phyloP scores from a whole-genome alignment of 2,797 vertebrate genomes.

The Podarcis siculus region DNA sequence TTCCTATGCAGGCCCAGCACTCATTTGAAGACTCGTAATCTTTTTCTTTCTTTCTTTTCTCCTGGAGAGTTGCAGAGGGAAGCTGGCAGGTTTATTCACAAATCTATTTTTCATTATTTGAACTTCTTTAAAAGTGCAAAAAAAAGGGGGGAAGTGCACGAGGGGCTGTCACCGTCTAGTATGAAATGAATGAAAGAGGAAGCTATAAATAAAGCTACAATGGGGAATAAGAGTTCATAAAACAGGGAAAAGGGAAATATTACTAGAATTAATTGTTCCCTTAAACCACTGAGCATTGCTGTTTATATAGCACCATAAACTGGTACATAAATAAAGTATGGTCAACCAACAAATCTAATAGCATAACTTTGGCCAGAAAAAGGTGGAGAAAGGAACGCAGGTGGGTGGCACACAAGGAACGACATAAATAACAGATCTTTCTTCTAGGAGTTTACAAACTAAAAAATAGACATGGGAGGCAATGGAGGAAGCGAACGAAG shows the following conservation, averaged over 20 bases:
- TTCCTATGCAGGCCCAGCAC: not conserved
- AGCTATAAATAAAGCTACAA: not conserved
- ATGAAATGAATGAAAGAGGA: not conserved
- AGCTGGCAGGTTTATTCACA: slow-evolving; percentile 21
- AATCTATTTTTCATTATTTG: slow-evolving; percentile 19
- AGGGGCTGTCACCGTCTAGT: not conserved
- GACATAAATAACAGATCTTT: not conserved
- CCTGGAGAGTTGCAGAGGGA: slow-evolving; percentile 25
- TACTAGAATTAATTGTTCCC: not conserved
- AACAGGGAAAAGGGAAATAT: not conserved
- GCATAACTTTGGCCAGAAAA: not conserved
- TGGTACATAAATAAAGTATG: not conserved
- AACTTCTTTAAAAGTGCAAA: slow-evolving; percentile 17
- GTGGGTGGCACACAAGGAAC: not conserved
- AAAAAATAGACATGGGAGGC: not conserved
- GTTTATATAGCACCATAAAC: not conserved
- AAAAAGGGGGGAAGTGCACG: not conserved
- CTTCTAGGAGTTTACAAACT: not conserved
- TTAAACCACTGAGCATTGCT: too few species aligned
- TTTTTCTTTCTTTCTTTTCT: not conserved
- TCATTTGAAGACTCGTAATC: slow-evolving; percentile 41
- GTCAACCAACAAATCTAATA: not conserved
- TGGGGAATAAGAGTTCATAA: not conserved
- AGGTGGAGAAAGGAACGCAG: not conserved
- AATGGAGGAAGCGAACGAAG: too few species aligned